phyloP scores from a whole-genome alignment of 2,888 invertebrate species.

The Drosophila testacea region DNA sequence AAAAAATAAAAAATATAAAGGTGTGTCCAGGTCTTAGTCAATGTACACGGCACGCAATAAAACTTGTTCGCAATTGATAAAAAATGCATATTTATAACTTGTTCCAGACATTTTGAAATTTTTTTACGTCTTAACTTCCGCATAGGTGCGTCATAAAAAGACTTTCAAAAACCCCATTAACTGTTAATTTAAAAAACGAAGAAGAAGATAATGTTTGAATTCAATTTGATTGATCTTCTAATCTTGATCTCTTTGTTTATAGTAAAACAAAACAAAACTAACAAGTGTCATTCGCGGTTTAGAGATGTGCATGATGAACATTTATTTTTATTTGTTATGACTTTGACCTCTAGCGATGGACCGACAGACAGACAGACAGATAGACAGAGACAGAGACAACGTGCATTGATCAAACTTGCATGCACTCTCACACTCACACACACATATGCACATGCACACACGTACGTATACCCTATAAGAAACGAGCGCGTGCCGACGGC shows the following conservation, averaged over 20 bases:
- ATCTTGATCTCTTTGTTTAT: not conserved
- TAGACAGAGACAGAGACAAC: conserved; percentile 2
- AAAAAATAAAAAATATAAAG: conserved; percentile 1
- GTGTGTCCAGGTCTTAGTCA: conserved; percentile 1
- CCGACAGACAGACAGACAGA: conserved; percentile 1
- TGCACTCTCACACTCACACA: conserved; percentile 21
- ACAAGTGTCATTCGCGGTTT: conserved; percentile 43
- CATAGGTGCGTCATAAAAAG: not conserved
- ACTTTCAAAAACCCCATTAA: not conserved
- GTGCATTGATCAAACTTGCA: conserved; percentile 65
- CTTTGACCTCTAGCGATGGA: conserved; percentile 53
- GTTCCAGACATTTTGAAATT: not conserved
- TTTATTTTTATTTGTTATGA: conserved; percentile 27
- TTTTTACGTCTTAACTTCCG: conserved; percentile 24
- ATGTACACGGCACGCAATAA: conserved; percentile 4
- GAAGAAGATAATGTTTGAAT: not conserved
- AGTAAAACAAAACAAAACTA: conserved; percentile 3
- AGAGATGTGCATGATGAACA: conserved; percentile 7
- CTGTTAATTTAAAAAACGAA: conserved; percentile 1
- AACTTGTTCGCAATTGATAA: conserved; percentile 19
- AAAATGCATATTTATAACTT: conserved; percentile 27
- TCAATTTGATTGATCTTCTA: conserved; percentile 1
- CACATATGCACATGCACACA: conserved; percentile 11
- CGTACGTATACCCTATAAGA: not conserved
- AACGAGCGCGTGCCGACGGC: conserved; percentile 44